These are phyloP conservation scores for Mormyrus iriodes DNA, from an alignment of 2,113 vertebrate species.

Conservation along the genomic window DNA sequence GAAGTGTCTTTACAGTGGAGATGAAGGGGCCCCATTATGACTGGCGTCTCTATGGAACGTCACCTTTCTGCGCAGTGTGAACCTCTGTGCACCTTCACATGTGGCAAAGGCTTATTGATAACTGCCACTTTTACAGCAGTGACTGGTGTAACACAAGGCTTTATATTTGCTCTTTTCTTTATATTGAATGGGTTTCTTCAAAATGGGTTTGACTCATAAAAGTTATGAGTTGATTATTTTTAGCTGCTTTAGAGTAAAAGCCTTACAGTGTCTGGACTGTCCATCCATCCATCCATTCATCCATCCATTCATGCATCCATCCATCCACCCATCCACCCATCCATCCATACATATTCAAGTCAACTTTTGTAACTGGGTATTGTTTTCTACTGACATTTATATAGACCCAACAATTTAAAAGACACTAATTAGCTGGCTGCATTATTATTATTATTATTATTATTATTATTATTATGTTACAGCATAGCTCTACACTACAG, in stretches of 20 bases:
- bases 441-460: neutral
- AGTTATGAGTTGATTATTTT: constrained; percentile 70
- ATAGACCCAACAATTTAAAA: too few species aligned
- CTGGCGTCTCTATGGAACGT: too few species aligned
- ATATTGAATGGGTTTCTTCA: constrained; percentile 83
- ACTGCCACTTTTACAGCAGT: constrained; percentile 74
- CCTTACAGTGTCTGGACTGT: neutral
- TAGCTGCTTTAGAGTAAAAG: neutral
- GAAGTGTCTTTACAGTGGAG: constrained; percentile 64
- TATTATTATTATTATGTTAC: neutral
- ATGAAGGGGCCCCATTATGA: constrained; percentile 69
- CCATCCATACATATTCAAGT: too few species aligned
- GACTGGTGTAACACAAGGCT: constrained; percentile 83
- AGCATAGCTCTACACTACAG: neutral
- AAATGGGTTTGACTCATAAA: constrained; percentile 68
- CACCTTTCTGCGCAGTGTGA: constrained; percentile 84
- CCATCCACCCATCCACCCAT: too few species aligned
- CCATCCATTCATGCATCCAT: neutral
- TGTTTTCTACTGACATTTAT: too few species aligned
- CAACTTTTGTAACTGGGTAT: too few species aligned
- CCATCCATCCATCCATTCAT: neutral
- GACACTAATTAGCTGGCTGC: neutral
- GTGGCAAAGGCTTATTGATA: constrained; percentile 65
- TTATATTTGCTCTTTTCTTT: constrained; percentile 87
- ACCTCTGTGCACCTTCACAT: constrained; percentile 80